phyloP scores from a whole-genome alignment of 1,140 invertebrate species.

The Idris sp. region DNA sequence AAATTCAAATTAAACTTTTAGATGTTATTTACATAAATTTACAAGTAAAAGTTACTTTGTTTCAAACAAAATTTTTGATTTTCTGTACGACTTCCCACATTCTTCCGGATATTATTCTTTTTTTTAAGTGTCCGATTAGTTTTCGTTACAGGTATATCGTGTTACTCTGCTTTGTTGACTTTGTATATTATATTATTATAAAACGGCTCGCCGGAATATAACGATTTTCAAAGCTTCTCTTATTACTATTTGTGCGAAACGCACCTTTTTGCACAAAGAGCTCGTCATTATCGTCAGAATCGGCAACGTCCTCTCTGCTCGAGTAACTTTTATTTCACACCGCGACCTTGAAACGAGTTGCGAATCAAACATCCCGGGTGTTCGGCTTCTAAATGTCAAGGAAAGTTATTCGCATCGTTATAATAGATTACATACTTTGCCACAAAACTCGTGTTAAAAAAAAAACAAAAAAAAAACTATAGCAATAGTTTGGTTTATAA shows the following conservation, averaged over 20 bases:
- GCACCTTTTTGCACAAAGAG: conserved; percentile 18
- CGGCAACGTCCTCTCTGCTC: conserved; percentile 13
- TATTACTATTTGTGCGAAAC: conserved; percentile 8
- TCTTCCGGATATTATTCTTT: conserved; percentile 20
- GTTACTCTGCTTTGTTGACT: conserved; percentile 51
- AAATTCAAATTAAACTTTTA: no score
- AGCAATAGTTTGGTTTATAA: no score
- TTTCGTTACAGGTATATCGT: conserved; percentile 13
- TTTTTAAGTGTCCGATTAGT: conserved; percentile 21
- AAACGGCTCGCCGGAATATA: conserved; percentile 7
- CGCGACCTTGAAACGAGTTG: conserved; percentile 39
- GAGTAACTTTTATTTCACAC: conserved; percentile 28
- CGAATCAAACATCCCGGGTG: conserved; percentile 35
- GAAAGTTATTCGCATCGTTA: conserved; percentile 49
- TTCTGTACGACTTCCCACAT: conserved; percentile 14
- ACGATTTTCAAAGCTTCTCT: not conserved
- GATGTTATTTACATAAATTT: no score
- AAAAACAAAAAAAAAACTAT: no score
- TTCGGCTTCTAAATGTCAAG: conserved; percentile 43
- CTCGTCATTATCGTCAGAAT: conserved; percentile 31
- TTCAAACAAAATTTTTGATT: no score
- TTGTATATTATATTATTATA: conserved; percentile 59
- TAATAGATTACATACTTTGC: conserved; percentile 32
- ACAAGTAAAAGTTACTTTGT: no score
- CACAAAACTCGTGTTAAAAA: no score